phyloP scores from a whole-genome alignment of 2,888 invertebrate genomes.

The Margaritifera margaritifera region DNA sequence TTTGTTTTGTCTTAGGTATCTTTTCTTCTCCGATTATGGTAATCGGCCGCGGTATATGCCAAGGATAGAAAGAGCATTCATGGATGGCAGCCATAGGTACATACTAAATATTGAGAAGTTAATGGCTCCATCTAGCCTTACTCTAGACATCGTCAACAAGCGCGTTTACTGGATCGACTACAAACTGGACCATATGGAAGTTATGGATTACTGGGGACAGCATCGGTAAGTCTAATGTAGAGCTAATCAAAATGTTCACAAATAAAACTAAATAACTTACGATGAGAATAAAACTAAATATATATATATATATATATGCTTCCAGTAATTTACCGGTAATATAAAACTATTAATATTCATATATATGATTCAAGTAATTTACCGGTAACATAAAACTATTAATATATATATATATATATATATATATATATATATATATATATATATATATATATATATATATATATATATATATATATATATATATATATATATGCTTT shows the following conservation, averaged over 20 bases:
- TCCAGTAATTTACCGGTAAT: no score
- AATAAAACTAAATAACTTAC: no score
- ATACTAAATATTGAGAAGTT: slow-evolving; percentile 93
- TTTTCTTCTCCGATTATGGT: slow-evolving; percentile 78
- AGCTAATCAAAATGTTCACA: background rate
- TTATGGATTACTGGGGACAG: slow-evolving; percentile 92
- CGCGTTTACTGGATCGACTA: slow-evolving; percentile 98
- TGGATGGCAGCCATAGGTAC: slow-evolving; percentile 82
- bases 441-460: no score
- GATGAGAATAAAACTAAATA: no score
- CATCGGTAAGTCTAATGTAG: slow-evolving; percentile 76
- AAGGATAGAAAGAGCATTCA: slow-evolving; percentile 83
- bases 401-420: no score
- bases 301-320: no score
- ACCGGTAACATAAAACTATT: no score
- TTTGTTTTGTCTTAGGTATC: slow-evolving; percentile 72
- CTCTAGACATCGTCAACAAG: slow-evolving; percentile 91
- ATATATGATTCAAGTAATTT: no score
- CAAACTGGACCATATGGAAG: slow-evolving; percentile 94
- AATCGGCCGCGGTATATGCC: slow-evolving; percentile 76
- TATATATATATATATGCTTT: no score
- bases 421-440: no score
- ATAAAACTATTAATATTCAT: no score
- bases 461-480: no score
- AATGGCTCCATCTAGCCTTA: slow-evolving; percentile 92